phyloP scores from a whole-genome alignment of 37 sponge, comb jelly and placozoan species.

The Spongia lamella region DNA sequence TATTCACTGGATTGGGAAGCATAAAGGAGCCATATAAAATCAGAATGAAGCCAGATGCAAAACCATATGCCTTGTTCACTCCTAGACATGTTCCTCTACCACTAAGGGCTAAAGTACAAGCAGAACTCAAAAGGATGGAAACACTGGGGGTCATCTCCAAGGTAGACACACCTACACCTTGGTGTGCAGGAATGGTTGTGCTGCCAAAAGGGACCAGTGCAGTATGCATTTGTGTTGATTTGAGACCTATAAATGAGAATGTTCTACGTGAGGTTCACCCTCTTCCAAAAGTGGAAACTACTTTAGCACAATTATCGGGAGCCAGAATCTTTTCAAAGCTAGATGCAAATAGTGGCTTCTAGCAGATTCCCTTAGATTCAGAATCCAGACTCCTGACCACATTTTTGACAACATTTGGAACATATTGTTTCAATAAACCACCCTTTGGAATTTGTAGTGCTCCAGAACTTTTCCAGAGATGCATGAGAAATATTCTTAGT shows the following conservation, averaged over 20 bases:
- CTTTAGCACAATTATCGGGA: slow-evolving; percentile 22
- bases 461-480: no score
- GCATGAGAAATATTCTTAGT: no score
- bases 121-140: slow-evolving; percentile 31
- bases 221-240: slow-evolving; percentile 26
- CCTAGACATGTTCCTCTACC: slow-evolving; percentile 20
- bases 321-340: slow-evolving; percentile 15
- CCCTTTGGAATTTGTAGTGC: no score
- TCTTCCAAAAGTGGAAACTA: slow-evolving; percentile 26
- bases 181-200: slow-evolving; percentile 54
- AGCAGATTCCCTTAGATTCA: no score
- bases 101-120: slow-evolving; percentile 6
- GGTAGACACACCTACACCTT: slow-evolving; percentile 31
- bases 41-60: neutral
- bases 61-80: slow-evolving; percentile 8
- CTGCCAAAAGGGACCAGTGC: slow-evolving; percentile 14
- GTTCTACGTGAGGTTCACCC: slow-evolving; percentile 15
- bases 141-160: slow-evolving; percentile 26
- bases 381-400: no score
- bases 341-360: slow-evolving; percentile 17
- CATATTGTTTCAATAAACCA: no score
- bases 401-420: no score
- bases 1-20: slow-evolving; percentile 37
- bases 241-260: slow-evolving; percentile 17
- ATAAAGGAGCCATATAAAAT: slow-evolving; percentile 25